Conservation (phyloP, 2,888 invertebrate genomes). For the Erebia palarica region DNA sequence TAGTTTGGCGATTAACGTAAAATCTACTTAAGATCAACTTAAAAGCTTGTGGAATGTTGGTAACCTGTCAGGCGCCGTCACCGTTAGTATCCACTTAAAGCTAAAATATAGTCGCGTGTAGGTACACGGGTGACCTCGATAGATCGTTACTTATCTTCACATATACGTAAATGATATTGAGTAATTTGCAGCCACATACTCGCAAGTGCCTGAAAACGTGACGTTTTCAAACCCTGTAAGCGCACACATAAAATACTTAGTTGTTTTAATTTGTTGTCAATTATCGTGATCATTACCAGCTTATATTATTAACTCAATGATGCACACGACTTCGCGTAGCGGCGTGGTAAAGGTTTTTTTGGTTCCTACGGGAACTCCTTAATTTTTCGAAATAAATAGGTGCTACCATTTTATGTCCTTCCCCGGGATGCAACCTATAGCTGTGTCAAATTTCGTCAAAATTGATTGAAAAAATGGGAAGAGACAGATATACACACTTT, state of each 20-base stretch:
- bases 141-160: conserved; percentile 26
- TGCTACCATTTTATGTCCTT: too few species aligned
- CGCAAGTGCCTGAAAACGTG: not conserved
- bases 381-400: too few species aligned
- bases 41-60: conserved; percentile 4
- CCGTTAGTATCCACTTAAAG: conserved; percentile 32
- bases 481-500: too few species aligned
- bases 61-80: conserved; percentile 11
- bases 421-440: too few species aligned
- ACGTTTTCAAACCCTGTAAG: not conserved
- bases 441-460: too few species aligned
- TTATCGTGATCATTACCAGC: too few species aligned
- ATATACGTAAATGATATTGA: not conserved
- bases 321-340: too few species aligned
- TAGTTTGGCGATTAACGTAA: not conserved
- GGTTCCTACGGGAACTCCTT: too few species aligned
- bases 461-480: too few species aligned
- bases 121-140: conserved; percentile 26
- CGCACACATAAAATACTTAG: not conserved
- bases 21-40: not conserved
- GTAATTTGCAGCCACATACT: conserved; percentile 11
- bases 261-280: too few species aligned
- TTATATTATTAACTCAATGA: too few species aligned
- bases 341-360: too few species aligned
- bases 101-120: conserved; percentile 28